These are phyloP conservation scores for Dipodomys merriami DNA, from an alignment of 2,113 vertebrate genomes.

Conservation along the genomic window DNA sequence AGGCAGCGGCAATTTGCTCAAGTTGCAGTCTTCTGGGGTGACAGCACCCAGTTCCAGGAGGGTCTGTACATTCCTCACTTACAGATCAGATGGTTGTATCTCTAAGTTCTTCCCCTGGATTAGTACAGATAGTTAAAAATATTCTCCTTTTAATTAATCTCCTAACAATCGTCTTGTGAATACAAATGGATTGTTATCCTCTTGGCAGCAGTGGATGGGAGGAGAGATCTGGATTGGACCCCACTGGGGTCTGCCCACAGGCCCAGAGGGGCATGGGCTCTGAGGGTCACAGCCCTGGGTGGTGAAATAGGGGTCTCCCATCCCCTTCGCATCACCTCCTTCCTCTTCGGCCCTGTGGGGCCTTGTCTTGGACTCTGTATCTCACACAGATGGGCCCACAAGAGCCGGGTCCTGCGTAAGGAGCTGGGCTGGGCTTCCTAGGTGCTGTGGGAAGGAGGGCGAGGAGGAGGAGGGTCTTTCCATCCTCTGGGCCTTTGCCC, in stretches of 20 bases:
- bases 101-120: slow-evolving; percentile 56
- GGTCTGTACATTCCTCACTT: slow-evolving; percentile 27
- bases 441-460: too few species aligned
- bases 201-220: not conserved
- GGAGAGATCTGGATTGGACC: rapidly evolving
- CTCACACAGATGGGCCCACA: not conserved
- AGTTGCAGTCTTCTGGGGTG: slow-evolving; percentile 10
- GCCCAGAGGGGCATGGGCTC: rapidly evolving
- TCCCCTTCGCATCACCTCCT: not conserved
- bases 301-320: not conserved
- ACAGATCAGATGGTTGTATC: slow-evolving; percentile 65
- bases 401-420: not conserved
- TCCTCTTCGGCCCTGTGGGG: not conserved
- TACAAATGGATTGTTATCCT: slow-evolving; percentile 36
- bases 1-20: not conserved
- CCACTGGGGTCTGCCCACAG: not conserved
- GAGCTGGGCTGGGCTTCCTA: not conserved
- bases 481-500: too few species aligned
- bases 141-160: slow-evolving; percentile 70
- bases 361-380: not conserved
- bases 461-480: too few species aligned
- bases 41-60: slow-evolving; percentile 57
- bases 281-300: not conserved
- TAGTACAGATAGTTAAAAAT: slow-evolving; percentile 74
- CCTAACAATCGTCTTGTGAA: slow-evolving; percentile 48